Percentiles rank a stretch among this genome's conserved stretches.
Conservation (phyloP, 2,888 invertebrate genomes). For the Carabus problematicus region DNA sequence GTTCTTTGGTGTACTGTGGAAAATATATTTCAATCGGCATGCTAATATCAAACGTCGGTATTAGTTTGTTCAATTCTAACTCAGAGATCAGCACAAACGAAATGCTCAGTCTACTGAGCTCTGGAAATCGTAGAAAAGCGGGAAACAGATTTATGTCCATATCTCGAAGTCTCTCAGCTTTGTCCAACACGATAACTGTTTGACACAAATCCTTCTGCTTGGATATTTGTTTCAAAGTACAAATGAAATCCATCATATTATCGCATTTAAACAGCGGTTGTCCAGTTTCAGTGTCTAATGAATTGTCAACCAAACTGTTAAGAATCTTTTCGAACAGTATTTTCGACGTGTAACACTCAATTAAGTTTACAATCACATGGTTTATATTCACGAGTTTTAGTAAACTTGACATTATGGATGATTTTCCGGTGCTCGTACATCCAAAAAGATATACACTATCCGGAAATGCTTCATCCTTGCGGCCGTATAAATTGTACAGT, state of each 20-base stretch:
- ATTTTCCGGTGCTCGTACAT: slow-evolving; percentile 85
- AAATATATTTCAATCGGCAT: slow-evolving; percentile 80
- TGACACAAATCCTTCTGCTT: slow-evolving; percentile 60
- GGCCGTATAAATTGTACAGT: slow-evolving; percentile 58
- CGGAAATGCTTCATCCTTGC: slow-evolving; percentile 69
- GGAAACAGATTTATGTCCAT: slow-evolving; percentile 78
- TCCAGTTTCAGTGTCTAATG: slow-evolving; percentile 57
- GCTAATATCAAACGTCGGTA: slow-evolving; percentile 70
- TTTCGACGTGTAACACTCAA: slow-evolving; percentile 80
- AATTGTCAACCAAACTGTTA: slow-evolving; percentile 62
- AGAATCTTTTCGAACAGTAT: slow-evolving; percentile 80
- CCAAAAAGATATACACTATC: slow-evolving; percentile 80
- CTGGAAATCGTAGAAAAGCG: slow-evolving; percentile 74
- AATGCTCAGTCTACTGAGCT: slow-evolving; percentile 74
- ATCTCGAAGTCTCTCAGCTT: slow-evolving; percentile 78
- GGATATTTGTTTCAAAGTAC: slow-evolving; percentile 51
- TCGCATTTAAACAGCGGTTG: slow-evolving; percentile 67
- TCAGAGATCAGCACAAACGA: slow-evolving; percentile 80
- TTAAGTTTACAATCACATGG: slow-evolving; percentile 75
- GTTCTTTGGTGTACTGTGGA: slow-evolving; percentile 81
- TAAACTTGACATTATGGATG: slow-evolving; percentile 69
- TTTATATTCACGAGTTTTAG: slow-evolving; percentile 66
- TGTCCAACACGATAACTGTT: slow-evolving; percentile 77
- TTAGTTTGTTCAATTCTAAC: slow-evolving; percentile 82
- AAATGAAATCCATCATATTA: slow-evolving; percentile 71